Evolutionary conservation across 2,113 vertebrate species (phyloP), one percentile per base, ranked within the genome.

Genomic region (Chamaetylas fuelleborni): DNA sequence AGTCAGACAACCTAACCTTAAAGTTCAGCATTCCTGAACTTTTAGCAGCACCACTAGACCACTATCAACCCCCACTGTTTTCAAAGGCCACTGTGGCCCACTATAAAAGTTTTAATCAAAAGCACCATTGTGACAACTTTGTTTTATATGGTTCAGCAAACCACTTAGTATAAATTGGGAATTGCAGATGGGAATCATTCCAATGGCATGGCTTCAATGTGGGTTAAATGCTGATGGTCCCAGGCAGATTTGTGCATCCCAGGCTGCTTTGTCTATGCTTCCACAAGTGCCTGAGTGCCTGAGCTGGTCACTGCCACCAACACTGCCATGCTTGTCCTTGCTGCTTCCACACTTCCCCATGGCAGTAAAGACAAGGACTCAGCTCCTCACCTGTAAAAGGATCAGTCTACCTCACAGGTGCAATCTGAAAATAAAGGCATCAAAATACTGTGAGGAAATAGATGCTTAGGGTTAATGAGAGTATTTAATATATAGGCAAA

Each of bases 1-100:
- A 96, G 91, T 96, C 94, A 97, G 95, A 95, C 96, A 96, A 94
- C 88, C 91, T 96, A 97, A 96, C 92, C 91, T 96, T 96, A 96
- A 96, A 95, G 95, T 96, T 96, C 91, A 95, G 95, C 96, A 96
- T 96, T 95, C 95, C 88, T 96, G 94, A 95, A 95, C 96, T 81
- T 97, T 84, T 86, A 94, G 94, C 72, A 94, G 88, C 69, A 93
- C 86, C 69, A 96, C 47, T 82, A 88, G 91, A 91, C 91, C 89
- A 94, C 86, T 95, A 80, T 96, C 94, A 95, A 95, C 82, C 51
- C 86, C 88, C 69, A 83, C 91, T 88, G 94, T 93, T 96, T 96
- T 96, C 86, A 88, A 93, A 92, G 76, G 72, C 60, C 83, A 83
- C 29, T 50, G 36, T 78, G 86, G 56, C 33, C 83, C 79, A 60